Base-by-base conservation (phyloP, 2,797 vertebrate genomes). In the Phalanger gymnotis region DNA sequence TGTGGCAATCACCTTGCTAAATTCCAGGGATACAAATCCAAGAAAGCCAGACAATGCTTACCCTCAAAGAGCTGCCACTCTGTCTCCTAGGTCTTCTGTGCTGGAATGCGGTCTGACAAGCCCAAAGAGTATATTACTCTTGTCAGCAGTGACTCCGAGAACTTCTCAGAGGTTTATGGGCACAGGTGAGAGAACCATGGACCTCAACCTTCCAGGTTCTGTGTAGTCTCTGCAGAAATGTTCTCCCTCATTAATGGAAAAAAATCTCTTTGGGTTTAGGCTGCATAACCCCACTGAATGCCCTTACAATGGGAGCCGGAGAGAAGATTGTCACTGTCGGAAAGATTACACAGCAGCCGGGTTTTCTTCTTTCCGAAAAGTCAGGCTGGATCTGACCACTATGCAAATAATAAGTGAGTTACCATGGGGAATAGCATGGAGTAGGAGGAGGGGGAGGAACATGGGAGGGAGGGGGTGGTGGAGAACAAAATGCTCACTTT, bases 131-230 rank as follows among this genome's bases (percentile, higher is more conserved):
- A 99, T 6, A 98, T 99, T 98, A 99, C 99, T 30, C 99, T 99
- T 98, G 98, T 98, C 19, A 99, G 98, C 0, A 99, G 99, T 0
- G 99, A 99, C 96, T 98, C 98, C 30, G 99, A 99, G 98, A 99
- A 99, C 98, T 99, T 99, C 97, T 99, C 99, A 0, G 99, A 99
- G 98, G 99, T 99, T 90, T 99, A 99, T 95, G 99, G 99, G 96
- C 99, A 99, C 99, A 99, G 99, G 99, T 99, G 99, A 98, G 98
- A 57, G 92, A 91, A 51, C 91, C 61, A 5, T 13, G 57, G 14
- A n/a, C 30, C 53, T 12, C 90, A 92, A 2, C n/a, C 58, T 54
- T 93, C 2, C 0, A 1, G 0, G 1, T 11, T 0, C 40, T 96
- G 89, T 92, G 28, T 81, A 94, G 91, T 56, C 54, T 89, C 2